Evolutionary conservation across 2,888 invertebrate species (phyloP).

Genomic region (Onchidella celtica): DNA sequence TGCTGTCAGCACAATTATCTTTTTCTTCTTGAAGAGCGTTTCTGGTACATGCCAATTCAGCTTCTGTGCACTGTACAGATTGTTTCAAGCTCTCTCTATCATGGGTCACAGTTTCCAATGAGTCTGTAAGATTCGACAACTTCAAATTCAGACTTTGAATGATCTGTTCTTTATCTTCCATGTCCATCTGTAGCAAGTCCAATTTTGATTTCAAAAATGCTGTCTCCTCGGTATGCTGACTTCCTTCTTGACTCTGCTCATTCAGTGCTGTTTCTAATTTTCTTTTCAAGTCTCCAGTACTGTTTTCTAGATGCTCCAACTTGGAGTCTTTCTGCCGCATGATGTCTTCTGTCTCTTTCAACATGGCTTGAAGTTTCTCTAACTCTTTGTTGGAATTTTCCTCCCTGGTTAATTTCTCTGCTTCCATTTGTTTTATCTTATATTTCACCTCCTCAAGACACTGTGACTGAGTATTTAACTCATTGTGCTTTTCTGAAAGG

Average conservation of each 20-base stretch:
- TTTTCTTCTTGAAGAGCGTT: background rate
- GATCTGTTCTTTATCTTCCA: conserved; percentile 44
- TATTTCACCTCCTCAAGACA: background rate
- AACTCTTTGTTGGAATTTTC: background rate
- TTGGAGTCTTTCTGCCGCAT: conserved; percentile 53
- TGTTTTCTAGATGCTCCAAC: conserved; percentile 31
- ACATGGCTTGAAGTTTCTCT: background rate
- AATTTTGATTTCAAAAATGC: conserved; percentile 22
- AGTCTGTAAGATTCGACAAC: background rate
- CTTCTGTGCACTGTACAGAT: background rate
- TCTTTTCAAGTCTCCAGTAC: background rate
- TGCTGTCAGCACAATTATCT: background rate
- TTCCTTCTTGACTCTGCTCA: background rate
- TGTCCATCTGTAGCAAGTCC: conserved; percentile 32
- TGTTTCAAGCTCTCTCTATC: background rate
- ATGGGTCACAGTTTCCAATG: background rate
- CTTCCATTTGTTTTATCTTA: conserved; percentile 16
- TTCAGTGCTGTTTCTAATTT: background rate
- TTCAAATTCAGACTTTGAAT: background rate
- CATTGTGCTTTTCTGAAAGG: background rate
- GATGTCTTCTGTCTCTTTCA: conserved; percentile 47
- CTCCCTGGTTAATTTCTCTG: background rate
- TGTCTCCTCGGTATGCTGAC: background rate
- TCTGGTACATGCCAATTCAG: background rate
- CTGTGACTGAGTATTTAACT: background rate